These are phyloP conservation scores for Chromobotia macracanthus DNA, from an alignment of 2,797 vertebrate species.

Conservation along the genomic window DNA sequence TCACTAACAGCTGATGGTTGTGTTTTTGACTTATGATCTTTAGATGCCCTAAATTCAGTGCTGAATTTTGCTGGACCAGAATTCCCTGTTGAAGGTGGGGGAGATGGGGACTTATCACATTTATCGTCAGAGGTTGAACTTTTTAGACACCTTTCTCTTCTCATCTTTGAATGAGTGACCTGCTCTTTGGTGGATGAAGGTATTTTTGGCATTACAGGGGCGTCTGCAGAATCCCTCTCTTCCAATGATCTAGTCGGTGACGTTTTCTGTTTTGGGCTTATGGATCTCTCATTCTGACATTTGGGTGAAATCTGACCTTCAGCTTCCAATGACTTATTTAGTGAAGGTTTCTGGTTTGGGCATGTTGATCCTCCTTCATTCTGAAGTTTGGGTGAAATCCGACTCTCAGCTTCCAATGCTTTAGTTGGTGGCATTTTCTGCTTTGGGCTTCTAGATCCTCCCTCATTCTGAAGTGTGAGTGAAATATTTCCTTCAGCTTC, in stretches of 20 bases:
- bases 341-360: conserved; percentile 9
- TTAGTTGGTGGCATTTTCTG: no score
- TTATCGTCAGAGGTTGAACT: conserved; percentile 28
- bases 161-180: conserved; percentile 36
- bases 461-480: conserved; percentile 8
- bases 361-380: conserved; percentile 40
- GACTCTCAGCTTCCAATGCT: conserved; percentile 27
- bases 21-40: conserved; percentile 59
- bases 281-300: conserved; percentile 18
- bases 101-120: conserved; percentile 56
- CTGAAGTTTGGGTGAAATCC: conserved; percentile 27
- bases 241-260: conserved; percentile 26
- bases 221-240: conserved; percentile 12
- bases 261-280: conserved; percentile 11
- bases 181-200: conserved; percentile 40
- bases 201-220: conserved; percentile 5
- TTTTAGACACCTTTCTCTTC: conserved; percentile 59
- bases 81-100: conserved; percentile 47
- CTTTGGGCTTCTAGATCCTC: neutral
- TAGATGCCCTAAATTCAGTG: conserved; percentile 32
- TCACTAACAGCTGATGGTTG: conserved; percentile 50
- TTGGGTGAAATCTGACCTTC: neutral
- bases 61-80: conserved; percentile 22
- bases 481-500: neutral
- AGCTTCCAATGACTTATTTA: conserved; percentile 19